Evolutionary conservation across 2,797 vertebrate genomes (phyloP).

Genomic region (Crax fasciolata): DNA sequence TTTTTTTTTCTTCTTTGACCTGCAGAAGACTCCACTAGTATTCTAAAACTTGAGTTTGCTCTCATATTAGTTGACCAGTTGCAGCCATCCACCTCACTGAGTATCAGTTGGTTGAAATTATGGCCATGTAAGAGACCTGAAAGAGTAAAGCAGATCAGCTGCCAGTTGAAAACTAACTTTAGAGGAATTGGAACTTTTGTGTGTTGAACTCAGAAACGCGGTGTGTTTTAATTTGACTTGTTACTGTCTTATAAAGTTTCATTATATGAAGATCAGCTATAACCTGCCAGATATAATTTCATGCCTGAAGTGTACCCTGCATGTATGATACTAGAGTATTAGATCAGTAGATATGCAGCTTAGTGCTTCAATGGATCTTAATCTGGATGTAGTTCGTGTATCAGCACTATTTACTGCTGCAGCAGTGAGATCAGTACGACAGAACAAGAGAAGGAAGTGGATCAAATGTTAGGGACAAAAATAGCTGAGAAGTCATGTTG

Average conservation of each 20-base stretch:
- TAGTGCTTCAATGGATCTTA: neutral
- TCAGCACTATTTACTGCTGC: neutral
- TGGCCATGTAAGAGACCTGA: neutral
- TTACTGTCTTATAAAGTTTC: neutral
- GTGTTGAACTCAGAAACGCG: neutral
- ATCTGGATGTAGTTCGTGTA: neutral
- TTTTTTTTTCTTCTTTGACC: neutral
- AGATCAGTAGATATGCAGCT: neutral
- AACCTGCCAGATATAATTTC: neutral
- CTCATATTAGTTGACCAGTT: neutral
- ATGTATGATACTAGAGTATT: neutral
- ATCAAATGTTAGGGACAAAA: neutral
- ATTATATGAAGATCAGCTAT: neutral
- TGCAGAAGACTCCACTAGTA: neutral
- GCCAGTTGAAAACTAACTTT: neutral
- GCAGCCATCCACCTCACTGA: neutral
- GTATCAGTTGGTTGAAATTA: neutral
- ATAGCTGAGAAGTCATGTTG: slow-evolving; percentile 27
- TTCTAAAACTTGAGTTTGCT: neutral
- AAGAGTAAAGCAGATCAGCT: neutral
- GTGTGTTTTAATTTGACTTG: neutral
- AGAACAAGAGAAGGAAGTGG: slow-evolving; percentile 28
- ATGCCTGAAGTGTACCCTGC: neutral
- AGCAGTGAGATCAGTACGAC: neutral
- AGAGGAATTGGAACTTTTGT: accelerated